phyloP scores from a whole-genome alignment of 2,113 vertebrate species.

The Hassar affinis region DNA sequence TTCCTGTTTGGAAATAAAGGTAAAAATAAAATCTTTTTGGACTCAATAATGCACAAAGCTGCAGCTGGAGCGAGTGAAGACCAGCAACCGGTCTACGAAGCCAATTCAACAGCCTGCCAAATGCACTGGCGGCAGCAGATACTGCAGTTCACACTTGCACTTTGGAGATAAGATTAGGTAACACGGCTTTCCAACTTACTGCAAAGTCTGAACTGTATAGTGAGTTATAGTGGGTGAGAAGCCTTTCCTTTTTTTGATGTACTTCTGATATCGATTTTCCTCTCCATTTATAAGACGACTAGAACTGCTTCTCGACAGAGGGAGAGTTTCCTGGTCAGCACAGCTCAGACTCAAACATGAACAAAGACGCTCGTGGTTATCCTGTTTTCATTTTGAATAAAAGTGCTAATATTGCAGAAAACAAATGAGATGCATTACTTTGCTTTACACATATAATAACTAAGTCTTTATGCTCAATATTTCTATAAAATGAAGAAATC shows the following conservation, averaged over 20 bases:
- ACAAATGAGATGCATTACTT: not conserved
- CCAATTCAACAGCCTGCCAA: not conserved
- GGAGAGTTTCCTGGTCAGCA: slow-evolving; percentile 2
- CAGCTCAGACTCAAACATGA: not conserved
- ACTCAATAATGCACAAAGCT: not conserved
- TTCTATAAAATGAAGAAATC: not conserved
- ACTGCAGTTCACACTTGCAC: not conserved
- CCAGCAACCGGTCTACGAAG: not conserved
- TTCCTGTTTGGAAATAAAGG: too few relatives aligned
- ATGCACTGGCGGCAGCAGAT: not conserved
- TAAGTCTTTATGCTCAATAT: not conserved
- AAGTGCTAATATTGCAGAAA: not conserved
- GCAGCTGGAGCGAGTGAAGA: not conserved
- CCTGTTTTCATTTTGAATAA: not conserved
- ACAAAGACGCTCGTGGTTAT: not conserved
- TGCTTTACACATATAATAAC: not conserved
- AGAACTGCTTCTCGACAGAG: slow-evolving; percentile 31
- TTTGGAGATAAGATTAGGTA: not conserved
- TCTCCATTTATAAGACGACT: slow-evolving; percentile 45
- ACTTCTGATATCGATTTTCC: slow-evolving; percentile 54
- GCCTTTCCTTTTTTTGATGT: slow-evolving; percentile 44
- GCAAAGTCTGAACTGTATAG: slow-evolving; percentile 5
- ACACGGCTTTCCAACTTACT: slow-evolving; percentile 11
- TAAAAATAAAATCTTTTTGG: too few relatives aligned
- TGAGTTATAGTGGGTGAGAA: slow-evolving; percentile 48